phyloP scores from a whole-genome alignment of 2,888 invertebrate genomes.

The Luffia ferchaultella region DNA sequence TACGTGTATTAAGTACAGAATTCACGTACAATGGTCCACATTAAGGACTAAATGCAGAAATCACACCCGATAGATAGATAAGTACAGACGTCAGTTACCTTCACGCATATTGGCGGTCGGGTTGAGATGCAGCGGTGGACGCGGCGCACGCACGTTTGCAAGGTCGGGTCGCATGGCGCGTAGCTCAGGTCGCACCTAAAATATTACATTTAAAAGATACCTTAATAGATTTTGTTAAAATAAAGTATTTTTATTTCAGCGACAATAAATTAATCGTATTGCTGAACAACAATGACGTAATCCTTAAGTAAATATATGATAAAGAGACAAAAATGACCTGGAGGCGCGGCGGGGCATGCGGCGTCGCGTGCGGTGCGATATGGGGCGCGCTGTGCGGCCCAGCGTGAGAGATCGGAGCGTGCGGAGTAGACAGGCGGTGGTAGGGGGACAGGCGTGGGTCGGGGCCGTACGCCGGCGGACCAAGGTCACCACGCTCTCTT shows the following conservation, averaged over 20 bases:
- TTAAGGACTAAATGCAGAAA: too few relatives aligned
- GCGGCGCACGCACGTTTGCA: slow-evolving; percentile 28
- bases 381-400: slow-evolving; percentile 17
- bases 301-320: too few relatives aligned
- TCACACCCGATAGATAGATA: too few relatives aligned
- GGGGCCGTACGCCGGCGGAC: not conserved
- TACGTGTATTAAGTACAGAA: too few relatives aligned
- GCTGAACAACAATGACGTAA: too few relatives aligned
- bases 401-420: not conserved
- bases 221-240: too few relatives aligned
- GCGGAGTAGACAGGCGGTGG: not conserved
- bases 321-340: too few relatives aligned
- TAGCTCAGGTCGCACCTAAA: slow-evolving; percentile 46
- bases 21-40: too few relatives aligned
- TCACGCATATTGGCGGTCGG: slow-evolving; percentile 27
- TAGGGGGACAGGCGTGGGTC: not conserved
- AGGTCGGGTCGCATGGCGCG: slow-evolving; percentile 32
- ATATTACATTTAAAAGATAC: too few relatives aligned
- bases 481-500: slow-evolving; percentile 23
- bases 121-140: slow-evolving; percentile 45
- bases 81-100: too few relatives aligned
- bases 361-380: slow-evolving; percentile 21
- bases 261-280: too few relatives aligned
- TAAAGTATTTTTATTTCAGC: too few relatives aligned
- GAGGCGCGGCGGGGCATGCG: slow-evolving; percentile 3